Conservation (phyloP, 2,888 invertebrate species). For the Leucoptera coffeella region DNA sequence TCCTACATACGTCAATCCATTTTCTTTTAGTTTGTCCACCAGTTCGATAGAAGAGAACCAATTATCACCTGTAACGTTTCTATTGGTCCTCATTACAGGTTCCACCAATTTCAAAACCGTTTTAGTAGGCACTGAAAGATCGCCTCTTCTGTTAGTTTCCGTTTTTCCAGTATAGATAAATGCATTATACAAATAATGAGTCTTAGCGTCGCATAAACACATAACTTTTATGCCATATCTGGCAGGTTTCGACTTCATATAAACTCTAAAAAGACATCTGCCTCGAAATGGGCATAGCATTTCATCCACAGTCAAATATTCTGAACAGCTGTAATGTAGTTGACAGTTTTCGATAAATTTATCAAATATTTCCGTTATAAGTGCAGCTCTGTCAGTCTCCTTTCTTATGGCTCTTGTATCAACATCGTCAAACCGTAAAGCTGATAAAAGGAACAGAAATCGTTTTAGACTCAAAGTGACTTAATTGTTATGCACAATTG, state of each 20-base stretch:
- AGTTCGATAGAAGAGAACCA: slow-evolving; percentile 5
- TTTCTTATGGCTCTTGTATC: too few relatives aligned
- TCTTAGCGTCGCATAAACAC: slow-evolving; percentile 5
- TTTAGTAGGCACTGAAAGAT: slow-evolving; percentile 2
- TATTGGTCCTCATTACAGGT: slow-evolving; percentile 4
- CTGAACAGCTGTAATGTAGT: slow-evolving; percentile 5
- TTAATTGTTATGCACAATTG: too few relatives aligned
- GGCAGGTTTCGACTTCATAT: slow-evolving; percentile 5
- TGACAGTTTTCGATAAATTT: slow-evolving; percentile 4
- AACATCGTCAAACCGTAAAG: slow-evolving; percentile 4
- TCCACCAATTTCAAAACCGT: slow-evolving; percentile 2
- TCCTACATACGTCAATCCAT: slow-evolving; percentile 4
- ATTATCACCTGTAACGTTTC: too few relatives aligned
- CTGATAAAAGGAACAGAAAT: not conserved
- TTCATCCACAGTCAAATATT: slow-evolving; percentile 5
- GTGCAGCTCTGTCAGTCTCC: slow-evolving; percentile 3
- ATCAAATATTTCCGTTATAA: slow-evolving; percentile 5
- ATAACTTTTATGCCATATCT: slow-evolving; percentile 5
- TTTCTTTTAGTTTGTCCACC: slow-evolving; percentile 4
- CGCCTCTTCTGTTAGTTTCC: not conserved
- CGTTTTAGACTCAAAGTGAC: not conserved
- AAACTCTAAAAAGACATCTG: slow-evolving; percentile 4
- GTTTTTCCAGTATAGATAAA: slow-evolving; percentile 5
- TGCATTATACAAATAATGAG: slow-evolving; percentile 5
- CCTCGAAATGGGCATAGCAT: slow-evolving; percentile 5